Evolutionary conservation across 2,113 vertebrate genomes (phyloP), one percentile per base, ranked within the genome.

Genomic region (Ptyas mucosa): DNA sequence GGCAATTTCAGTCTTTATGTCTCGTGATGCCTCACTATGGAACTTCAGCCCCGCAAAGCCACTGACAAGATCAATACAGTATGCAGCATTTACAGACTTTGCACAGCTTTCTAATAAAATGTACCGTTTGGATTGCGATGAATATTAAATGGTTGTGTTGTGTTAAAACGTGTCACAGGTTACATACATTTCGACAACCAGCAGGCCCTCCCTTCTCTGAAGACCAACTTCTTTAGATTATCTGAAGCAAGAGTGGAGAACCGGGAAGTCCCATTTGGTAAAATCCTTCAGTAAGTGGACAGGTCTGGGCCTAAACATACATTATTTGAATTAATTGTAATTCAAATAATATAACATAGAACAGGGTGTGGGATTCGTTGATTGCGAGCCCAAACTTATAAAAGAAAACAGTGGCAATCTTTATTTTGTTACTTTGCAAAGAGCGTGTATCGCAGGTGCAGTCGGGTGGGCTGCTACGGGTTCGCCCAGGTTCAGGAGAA

Each of bases 111-210:
- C 23, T 69, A 88, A 93, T 87, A 81, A 92, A 94, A 95, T 86
- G 85, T 94, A 29, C 10, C 89, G 0, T 94, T 96, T 94, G 93
- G 90, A 95, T 97, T 94, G 95, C 85, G 21, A 92, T 93, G 92
- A 75, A 90, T 91, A 85, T 94, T 94, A 94, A 93, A 89, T 95
- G 87, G 90, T 46, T 94, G 87, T 57, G 94, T 95, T 94, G 92
- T 91, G n/a, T 93, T 96, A 93, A 93, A 91, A 88, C 23, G 18
- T 52, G 52, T n/a, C 39, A 57, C 55, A 49, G 55, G 39, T 54
- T 11, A 75, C 57, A 43, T 55, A 24, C 8, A 49, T 89, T 75
- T 81, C 34, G 14, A 9, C 49, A 15, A 10, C 5, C 24, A 85
- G 46, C 92, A 85, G 92, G 58, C 64, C 90, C 87, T 96, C 95